Percentiles rank a stretch among this genome's conserved stretches.
Evolutionary conservation across 64 coral and sea anemone species (phyloP).

Genomic region (Montipora capricornis): DNA sequence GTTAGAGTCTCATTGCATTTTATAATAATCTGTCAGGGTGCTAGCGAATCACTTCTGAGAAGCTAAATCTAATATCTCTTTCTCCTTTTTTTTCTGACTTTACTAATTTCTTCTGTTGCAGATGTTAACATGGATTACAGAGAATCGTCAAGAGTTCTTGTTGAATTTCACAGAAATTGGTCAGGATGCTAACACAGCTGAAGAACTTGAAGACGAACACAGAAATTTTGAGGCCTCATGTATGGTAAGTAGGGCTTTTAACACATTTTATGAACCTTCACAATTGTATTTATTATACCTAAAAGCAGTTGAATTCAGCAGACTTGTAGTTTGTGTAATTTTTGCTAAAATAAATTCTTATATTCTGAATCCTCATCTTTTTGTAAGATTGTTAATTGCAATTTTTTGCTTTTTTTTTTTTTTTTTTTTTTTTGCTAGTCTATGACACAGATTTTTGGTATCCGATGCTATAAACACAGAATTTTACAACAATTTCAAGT

Average conservation of each 20-base stretch:
- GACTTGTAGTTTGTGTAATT: neutral
- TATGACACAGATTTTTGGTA: too few relatives aligned
- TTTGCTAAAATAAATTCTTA: neutral
- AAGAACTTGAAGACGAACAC: conserved; percentile 93
- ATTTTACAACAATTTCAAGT: too few relatives aligned
- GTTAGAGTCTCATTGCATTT: conserved; percentile 19
- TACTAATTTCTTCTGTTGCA: conserved; percentile 56
- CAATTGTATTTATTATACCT: neutral
- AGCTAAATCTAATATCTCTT: conserved; percentile 18
- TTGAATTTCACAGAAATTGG: conserved; percentile 98
- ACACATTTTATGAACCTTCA: neutral
- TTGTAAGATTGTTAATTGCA: too few relatives aligned
- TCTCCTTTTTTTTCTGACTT: neutral
- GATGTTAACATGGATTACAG: conserved; percentile 97
- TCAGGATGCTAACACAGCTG: conserved; percentile 80
- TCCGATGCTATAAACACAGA: too few relatives aligned
- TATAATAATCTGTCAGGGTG: conserved; percentile 48
- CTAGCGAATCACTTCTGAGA: conserved; percentile 29
- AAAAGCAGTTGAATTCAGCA: neutral
- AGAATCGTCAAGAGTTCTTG: conserved; percentile 95
- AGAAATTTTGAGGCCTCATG: conserved; percentile 92
- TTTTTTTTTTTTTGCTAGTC: too few relatives aligned
- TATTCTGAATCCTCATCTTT: neutral
- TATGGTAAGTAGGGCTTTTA: conserved; percentile 58
- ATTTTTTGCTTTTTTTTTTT: too few relatives aligned